Evolutionary conservation across 2,888 invertebrate genomes (phyloP).

Genomic region (Protonemura montana): DNA sequence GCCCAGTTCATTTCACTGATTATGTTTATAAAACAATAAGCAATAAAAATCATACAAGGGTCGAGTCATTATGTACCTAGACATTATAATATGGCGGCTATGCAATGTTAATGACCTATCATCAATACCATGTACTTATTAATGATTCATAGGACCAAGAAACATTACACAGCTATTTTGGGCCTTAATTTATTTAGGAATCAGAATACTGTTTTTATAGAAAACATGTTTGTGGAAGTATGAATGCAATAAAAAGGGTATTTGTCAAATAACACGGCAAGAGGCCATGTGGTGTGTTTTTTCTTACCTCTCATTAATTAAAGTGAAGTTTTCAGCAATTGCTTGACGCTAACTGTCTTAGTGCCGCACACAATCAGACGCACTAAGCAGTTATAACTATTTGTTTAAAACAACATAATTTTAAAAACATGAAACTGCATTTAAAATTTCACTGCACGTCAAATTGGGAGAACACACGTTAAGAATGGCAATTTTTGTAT

Average conservation of each 20-base stretch:
- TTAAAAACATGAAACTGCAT: background rate
- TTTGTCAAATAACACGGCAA: background rate
- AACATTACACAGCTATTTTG: background rate
- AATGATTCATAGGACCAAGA: background rate
- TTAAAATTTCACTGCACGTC: background rate
- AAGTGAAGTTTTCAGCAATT: background rate
- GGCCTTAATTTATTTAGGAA: too few relatives aligned
- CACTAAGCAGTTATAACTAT: background rate
- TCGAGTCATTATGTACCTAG: background rate
- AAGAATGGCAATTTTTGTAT: background rate
- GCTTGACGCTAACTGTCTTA: background rate
- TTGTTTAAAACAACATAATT: background rate
- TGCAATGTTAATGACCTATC: background rate
- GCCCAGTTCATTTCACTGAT: background rate
- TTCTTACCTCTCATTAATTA: slow-evolving; percentile 33
- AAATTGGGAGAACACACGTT: background rate
- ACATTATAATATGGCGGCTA: background rate
- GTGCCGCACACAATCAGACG: background rate
- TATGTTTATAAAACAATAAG: background rate
- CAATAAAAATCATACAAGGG: background rate
- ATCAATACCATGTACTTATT: background rate
- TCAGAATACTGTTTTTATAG: background rate
- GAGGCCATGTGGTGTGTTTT: background rate
- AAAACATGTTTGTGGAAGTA: background rate
- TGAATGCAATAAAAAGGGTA: background rate